Base-by-base conservation (phyloP, 2,888 invertebrate species). In the Ectobius pallidus region DNA sequence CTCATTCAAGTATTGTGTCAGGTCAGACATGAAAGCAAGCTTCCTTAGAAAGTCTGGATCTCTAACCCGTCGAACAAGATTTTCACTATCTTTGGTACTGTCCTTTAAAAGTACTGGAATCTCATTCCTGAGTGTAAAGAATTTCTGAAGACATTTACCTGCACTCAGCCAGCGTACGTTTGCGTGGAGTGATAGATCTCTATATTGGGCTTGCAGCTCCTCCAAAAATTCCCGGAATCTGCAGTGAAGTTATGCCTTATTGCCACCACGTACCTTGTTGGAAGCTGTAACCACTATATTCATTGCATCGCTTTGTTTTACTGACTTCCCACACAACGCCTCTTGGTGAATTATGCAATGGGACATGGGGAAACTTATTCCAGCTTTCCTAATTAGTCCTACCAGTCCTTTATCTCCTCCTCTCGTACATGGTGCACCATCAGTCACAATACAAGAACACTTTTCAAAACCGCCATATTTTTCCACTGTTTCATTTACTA, bases 261-360 rank as follows among this genome's bases (percentile, higher is more conserved):
- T 67, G n/a, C 22, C 67, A 67, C 67, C 67, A 27, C 25, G 22
- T 67, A 67, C 34, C 11, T 44, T 46, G 46, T 67, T 67, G 25
- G 25, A 44, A 39, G 44, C 46, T n/a, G 42, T 67, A 16, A 67
- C 22, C 16, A 22, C 67, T 16, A 22, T 42, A 22, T 67, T 67
- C 42, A 67, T 44, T 11, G 27, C 44, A 22, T 67, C 25, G 18
- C 27, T 44, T 67, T 67, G 67, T 67, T 67, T 67, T 44, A 67
- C 46, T 27, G 46, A 67, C 32, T 67, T 67, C 22, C 46, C 67
- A 46, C 46, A 67, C 46, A 67, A 46, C 34, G 69, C 4, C 44
- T 67, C 46, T 44, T 67, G 46, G 46, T 67, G 67, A 67, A 46
- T 67, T n/a, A 67, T 25, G 46, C 27, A 46, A 44, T 44, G 67